phyloP scores from a whole-genome alignment of 2,888 invertebrate species.

The Allacma fusca region DNA sequence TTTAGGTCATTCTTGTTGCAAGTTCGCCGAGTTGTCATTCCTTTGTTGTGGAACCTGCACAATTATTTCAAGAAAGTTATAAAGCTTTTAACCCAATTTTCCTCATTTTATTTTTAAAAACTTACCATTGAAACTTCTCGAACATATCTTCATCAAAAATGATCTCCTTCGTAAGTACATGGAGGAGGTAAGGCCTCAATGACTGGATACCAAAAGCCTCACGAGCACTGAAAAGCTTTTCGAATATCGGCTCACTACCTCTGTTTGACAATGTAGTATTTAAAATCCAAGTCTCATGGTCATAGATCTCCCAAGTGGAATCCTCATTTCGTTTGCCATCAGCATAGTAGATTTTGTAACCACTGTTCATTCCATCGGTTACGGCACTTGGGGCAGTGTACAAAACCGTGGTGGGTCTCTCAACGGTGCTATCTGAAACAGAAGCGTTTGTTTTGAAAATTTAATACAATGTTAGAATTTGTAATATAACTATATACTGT shows the following conservation, averaged over 20 bases:
- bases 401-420: conserved; percentile 68
- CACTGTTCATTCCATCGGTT: conserved; percentile 75
- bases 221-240: conserved; percentile 76
- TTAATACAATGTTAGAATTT: background rate
- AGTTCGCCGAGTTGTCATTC: conserved; percentile 50
- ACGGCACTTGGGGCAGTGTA: conserved; percentile 72
- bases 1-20: background rate
- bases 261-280: conserved; percentile 78
- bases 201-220: conserved; percentile 72
- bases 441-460: background rate
- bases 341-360: conserved; percentile 76
- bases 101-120: background rate
- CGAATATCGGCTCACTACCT: conserved; percentile 73
- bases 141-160: conserved; percentile 68
- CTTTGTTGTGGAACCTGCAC: conserved; percentile 67
- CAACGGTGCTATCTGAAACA: background rate
- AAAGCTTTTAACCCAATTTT: background rate
- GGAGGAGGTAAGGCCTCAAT: conserved; percentile 72
- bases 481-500: no score
- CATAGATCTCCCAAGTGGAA: conserved; percentile 64
- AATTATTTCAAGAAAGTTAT: conserved; percentile 23
- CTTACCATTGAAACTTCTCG: conserved; percentile 18
- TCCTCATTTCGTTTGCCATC: conserved; percentile 66
- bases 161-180: conserved; percentile 71
- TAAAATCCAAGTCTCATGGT: conserved; percentile 76